These are phyloP conservation scores for Machimus rusticus DNA, from an alignment of 2,888 invertebrate genomes.

Conservation along the genomic window DNA sequence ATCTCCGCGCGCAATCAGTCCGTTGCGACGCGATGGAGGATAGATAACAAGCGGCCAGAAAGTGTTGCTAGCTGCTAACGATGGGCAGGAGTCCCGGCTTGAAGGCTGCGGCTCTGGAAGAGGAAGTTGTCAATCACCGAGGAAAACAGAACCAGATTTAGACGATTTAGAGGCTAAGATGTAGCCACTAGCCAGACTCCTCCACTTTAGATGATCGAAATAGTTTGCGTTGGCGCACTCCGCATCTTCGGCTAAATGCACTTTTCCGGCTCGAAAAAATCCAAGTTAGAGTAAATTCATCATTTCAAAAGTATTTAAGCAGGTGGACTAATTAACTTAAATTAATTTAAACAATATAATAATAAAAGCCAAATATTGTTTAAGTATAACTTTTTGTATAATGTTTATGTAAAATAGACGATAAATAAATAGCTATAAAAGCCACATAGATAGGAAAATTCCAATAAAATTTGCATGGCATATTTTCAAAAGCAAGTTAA, in stretches of 20 bases:
- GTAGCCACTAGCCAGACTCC: not conserved
- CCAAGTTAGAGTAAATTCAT: too few relatives aligned
- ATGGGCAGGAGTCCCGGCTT: not conserved
- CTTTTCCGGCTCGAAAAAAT: not conserved
- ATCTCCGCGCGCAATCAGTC: not conserved
- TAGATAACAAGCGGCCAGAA: slow-evolving; percentile 28
- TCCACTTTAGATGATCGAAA: not conserved
- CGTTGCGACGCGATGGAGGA: not conserved
- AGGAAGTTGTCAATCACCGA: slow-evolving; percentile 39
- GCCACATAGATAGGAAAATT: too few relatives aligned
- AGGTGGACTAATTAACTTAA: too few relatives aligned
- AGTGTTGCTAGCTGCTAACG: not conserved
- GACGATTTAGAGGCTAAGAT: not conserved
- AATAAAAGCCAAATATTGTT: too few relatives aligned
- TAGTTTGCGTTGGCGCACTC: not conserved
- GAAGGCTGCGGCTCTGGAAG: not conserved
- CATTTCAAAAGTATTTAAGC: too few relatives aligned
- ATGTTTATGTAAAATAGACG: too few relatives aligned
- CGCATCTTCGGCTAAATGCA: not conserved
- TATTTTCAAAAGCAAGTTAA: too few relatives aligned
- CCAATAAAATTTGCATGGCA: too few relatives aligned
- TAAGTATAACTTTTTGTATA: too few relatives aligned
- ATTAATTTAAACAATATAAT: too few relatives aligned
- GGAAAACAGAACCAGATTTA: slow-evolving; percentile 31
- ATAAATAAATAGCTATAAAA: too few relatives aligned